phyloP scores from a whole-genome alignment of 2,113 vertebrate species.

The Ciconia boyciana region DNA sequence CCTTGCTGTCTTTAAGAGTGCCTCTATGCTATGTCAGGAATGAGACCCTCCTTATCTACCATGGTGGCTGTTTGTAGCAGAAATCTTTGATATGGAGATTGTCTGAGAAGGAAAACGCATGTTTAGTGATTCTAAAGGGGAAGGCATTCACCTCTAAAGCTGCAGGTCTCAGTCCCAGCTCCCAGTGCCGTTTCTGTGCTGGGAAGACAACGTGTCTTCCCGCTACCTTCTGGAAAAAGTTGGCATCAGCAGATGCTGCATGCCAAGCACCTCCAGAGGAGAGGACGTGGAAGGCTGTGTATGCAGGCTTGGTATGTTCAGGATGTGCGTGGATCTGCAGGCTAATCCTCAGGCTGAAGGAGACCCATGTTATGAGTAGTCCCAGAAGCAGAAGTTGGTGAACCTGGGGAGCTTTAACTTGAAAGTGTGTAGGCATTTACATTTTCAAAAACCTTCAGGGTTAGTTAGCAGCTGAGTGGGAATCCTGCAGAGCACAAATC shows the following conservation, averaged over 20 bases:
- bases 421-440: neutral
- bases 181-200: neutral
- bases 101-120: neutral
- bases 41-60: neutral
- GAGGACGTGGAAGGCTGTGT: fast-evolving
- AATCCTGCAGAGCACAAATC: neutral
- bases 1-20: neutral
- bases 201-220: neutral
- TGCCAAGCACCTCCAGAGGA: neutral
- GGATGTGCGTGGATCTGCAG: neutral
- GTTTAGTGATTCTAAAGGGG: neutral
- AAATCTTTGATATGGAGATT: neutral
- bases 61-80: neutral
- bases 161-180: neutral
- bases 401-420: neutral
- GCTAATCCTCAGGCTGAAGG: neutral
- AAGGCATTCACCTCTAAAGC: neutral
- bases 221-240: neutral
- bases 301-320: neutral
- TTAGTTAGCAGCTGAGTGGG: neutral
- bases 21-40: neutral
- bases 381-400: neutral
- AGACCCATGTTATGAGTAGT: neutral
- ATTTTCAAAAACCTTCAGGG: neutral
- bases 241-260: neutral